phyloP scores from a whole-genome alignment of 1,140 invertebrate genomes.

The Drosophila leontia region DNA sequence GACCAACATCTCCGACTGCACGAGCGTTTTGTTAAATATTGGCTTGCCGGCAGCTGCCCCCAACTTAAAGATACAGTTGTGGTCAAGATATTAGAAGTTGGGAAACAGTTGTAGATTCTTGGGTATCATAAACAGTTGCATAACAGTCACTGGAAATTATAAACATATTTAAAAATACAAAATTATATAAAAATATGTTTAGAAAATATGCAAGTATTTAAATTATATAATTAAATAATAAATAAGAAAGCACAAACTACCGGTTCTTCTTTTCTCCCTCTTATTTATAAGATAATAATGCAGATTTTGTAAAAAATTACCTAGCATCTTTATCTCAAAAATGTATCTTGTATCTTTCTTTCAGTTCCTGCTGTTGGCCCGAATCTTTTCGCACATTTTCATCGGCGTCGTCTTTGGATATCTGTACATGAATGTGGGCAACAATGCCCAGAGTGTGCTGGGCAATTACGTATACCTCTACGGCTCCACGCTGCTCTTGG shows the following conservation, averaged over 20 bases:
- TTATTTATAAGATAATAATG: not conserved
- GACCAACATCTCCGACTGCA: constrained; percentile 38
- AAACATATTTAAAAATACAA: not conserved
- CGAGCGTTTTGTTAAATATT: constrained; percentile 26
- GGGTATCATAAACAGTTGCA: not conserved
- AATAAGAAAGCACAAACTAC: not conserved
- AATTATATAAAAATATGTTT: no score
- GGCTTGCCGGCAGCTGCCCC: constrained; percentile 12
- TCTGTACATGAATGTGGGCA: constrained; percentile 94
- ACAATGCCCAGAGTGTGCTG: constrained; percentile 92
- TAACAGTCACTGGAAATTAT: not conserved
- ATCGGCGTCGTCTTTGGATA: constrained; percentile 96
- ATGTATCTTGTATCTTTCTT: constrained; percentile 64
- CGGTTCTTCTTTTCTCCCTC: not conserved
- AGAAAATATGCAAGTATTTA: no score
- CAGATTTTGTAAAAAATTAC: not conserved
- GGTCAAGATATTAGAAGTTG: constrained; percentile 3
- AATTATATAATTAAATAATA: not conserved
- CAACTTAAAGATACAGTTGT: constrained; percentile 5
- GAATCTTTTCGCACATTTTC: constrained; percentile 92
- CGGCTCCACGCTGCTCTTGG: constrained; percentile 94
- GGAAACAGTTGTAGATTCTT: no score
- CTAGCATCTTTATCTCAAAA: not conserved
- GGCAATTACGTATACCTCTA: constrained; percentile 97
- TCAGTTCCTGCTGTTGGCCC: constrained; percentile 89